Percentiles rank a stretch among this genome's conserved stretches.
These are phyloP conservation scores for Heliopora coerulea DNA, from an alignment of 92 coral and sea anemone species.

Conservation along the genomic window DNA sequence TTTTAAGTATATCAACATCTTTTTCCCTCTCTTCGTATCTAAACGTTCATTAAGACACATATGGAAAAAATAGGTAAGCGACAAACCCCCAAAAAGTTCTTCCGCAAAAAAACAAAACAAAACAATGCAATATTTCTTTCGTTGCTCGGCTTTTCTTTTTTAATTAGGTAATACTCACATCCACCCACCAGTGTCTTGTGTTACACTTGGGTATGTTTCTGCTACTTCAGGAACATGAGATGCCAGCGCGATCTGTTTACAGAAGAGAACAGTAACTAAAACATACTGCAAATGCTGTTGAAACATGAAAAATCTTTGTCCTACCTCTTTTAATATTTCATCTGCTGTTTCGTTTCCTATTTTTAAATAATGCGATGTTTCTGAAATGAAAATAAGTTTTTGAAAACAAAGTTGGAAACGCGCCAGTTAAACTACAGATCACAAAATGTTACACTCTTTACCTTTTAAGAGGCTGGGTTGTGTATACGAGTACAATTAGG, in stretches of 20 bases:
- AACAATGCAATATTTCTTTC: too few species aligned
- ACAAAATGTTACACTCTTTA: not conserved
- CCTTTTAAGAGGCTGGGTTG: too few species aligned
- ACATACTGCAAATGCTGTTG: not conserved
- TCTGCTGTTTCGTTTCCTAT: conserved; percentile 92
- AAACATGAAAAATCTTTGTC: not conserved
- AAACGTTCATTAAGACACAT: not conserved
- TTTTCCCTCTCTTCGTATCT: conserved; percentile 77
- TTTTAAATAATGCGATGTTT: not conserved
- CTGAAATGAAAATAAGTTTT: not conserved
- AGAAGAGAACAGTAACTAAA: not conserved
- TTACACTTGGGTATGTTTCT: conserved; percentile 46
- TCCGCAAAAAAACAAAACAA: not conserved
- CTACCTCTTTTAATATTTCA: conserved; percentile 87
- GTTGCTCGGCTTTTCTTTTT: too few species aligned
- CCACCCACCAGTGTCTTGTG: conserved; percentile 81
- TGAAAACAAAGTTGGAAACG: not conserved
- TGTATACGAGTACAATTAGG: too few species aligned
- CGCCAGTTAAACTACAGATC: not conserved
- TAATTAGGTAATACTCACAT: too few species aligned
- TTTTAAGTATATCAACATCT: conserved; percentile 77
- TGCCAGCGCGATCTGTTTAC: conserved; percentile 71
- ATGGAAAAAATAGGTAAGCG: too few species aligned
- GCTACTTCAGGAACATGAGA: conserved; percentile 84
- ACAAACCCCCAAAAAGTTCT: not conserved